phyloP scores from a whole-genome alignment of 2,888 invertebrate species.

The Taphrorychus bicolor region DNA sequence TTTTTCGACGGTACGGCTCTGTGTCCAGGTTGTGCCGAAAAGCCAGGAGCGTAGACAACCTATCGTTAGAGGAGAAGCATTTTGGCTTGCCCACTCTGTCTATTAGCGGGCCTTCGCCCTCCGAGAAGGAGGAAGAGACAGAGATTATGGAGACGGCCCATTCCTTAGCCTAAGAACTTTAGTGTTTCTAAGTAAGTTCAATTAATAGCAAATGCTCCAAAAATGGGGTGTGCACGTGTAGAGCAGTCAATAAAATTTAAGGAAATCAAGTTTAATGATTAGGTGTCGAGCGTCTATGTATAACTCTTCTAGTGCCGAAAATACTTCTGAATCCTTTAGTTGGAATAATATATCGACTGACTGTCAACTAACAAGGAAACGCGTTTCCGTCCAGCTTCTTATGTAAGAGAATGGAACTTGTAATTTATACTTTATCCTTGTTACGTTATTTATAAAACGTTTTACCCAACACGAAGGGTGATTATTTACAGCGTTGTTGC shows the following conservation, averaged over 20 bases:
- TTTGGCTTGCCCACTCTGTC: conserved; percentile 73
- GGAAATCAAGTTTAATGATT: no score
- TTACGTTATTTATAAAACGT: not conserved
- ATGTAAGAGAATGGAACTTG: not conserved
- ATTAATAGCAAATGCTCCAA: not conserved
- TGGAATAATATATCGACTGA: not conserved
- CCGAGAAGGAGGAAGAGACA: conserved; percentile 42
- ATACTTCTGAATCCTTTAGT: conserved; percentile 9
- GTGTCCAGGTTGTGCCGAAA: conserved; percentile 81
- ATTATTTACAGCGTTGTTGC: not conserved
- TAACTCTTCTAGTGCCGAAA: conserved; percentile 7
- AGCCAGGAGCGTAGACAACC: conserved; percentile 77
- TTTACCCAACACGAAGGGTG: not conserved
- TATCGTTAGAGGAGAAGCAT: conserved; percentile 67
- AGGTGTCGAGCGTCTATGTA: not conserved
- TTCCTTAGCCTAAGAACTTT: conserved; percentile 2
- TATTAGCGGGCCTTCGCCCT: conserved; percentile 45
- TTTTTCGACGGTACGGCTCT: conserved; percentile 79
- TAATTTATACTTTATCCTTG: not conserved
- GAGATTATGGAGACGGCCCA: conserved; percentile 27
- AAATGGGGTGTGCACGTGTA: not conserved
- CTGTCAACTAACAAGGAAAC: not conserved
- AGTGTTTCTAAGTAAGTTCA: not conserved
- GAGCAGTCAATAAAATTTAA: not conserved
- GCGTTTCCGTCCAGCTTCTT: not conserved